Conservation (phyloP, 2,797 vertebrate species). For the Micrastur ruficollis region DNA sequence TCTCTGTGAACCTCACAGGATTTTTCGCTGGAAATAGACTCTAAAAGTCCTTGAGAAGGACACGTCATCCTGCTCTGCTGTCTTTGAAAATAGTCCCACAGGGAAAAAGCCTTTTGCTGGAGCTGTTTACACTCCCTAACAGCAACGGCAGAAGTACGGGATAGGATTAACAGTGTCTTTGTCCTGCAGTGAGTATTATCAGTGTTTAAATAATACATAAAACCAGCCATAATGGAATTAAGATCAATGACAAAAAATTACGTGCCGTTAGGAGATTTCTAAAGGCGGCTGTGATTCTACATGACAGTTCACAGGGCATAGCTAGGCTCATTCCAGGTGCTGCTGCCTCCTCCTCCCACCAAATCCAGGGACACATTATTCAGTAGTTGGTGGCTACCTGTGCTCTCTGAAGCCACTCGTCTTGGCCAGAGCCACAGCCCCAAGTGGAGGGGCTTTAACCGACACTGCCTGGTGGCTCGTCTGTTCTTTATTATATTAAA, state of each 20-base stretch:
- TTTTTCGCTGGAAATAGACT: neutral
- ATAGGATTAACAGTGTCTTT: accelerated
- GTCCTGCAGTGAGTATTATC: neutral
- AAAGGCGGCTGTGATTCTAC: accelerated
- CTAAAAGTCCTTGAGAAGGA: neutral
- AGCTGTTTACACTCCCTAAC: neutral
- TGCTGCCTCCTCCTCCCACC: neutral
- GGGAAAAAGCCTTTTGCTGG: neutral
- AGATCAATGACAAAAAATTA: neutral
- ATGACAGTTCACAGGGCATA: accelerated
- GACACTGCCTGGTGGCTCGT: accelerated
- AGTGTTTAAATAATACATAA: neutral
- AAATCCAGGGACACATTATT: neutral
- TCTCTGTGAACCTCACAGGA: neutral
- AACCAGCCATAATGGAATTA: neutral
- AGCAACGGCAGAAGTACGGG: neutral
- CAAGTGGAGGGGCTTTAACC: accelerated
- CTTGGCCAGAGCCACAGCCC: neutral
- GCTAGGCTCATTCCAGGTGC: neutral
- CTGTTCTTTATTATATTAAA: neutral
- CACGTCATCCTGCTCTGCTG: accelerated
- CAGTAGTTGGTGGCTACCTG: neutral
- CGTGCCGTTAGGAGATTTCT: neutral
- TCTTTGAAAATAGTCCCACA: neutral
- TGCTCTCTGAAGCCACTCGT: neutral